Conservation (phyloP, 2,797 vertebrate species). For the Monodelphis domestica region DNA sequence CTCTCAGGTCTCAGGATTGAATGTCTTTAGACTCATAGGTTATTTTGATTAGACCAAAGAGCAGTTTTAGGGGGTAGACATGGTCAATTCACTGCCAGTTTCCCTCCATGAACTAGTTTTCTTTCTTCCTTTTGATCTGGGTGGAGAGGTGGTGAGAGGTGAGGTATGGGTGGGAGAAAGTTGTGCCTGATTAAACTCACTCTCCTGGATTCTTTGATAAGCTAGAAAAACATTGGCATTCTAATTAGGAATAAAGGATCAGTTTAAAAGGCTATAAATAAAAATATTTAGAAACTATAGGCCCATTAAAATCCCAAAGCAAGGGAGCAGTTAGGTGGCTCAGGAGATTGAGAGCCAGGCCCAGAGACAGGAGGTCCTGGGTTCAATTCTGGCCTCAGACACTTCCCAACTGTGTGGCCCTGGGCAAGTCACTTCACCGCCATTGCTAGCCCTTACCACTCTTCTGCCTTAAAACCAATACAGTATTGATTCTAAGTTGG, state of each 20-base stretch:
- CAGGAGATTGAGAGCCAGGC: too few species aligned
- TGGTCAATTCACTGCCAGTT: conserved; percentile 40
- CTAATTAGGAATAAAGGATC: conserved; percentile 43
- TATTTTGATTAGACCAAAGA: conserved; percentile 60
- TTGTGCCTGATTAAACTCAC: conserved; percentile 5
- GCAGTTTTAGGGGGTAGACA: not conserved
- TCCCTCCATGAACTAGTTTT: not conserved
- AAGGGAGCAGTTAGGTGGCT: too few species aligned
- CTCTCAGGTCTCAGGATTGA: conserved; percentile 1
- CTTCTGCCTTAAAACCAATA: too few species aligned
- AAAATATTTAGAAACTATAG: not conserved
- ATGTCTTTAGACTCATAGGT: conserved; percentile 48
- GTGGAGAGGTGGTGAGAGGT: too few species aligned
- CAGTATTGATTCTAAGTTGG: too few species aligned
- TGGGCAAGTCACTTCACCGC: too few species aligned
- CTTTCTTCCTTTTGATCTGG: conserved; percentile 37
- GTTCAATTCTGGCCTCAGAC: too few species aligned
- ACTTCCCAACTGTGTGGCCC: too few species aligned
- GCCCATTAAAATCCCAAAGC: not conserved
- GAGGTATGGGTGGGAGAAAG: not conserved
- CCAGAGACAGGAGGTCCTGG: too few species aligned
- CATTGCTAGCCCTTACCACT: too few species aligned
- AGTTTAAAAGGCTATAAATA: conserved; percentile 40
- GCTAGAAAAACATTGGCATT: not conserved
- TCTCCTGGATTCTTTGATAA: conserved; percentile 4